phyloP scores from a whole-genome alignment of 1,140 invertebrate genomes.

The Liolophura sinensis region DNA sequence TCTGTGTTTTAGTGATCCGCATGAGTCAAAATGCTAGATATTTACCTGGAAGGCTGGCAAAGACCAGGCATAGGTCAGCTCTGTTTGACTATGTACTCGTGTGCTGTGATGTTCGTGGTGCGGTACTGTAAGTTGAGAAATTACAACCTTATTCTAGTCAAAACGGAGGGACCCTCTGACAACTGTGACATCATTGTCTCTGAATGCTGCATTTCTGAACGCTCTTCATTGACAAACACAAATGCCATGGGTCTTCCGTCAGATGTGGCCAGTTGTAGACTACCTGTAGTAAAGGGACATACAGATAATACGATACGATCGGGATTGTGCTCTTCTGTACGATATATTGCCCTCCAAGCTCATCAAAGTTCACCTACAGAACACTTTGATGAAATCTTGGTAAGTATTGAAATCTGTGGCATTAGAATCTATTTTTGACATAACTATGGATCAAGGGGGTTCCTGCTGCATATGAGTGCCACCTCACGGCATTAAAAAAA shows the following conservation, averaged over 20 bases:
- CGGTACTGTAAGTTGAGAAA: constrained; percentile 19
- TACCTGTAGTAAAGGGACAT: constrained; percentile 29
- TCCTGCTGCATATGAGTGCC: no score
- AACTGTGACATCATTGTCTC: no score
- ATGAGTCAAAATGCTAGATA: constrained; percentile 1
- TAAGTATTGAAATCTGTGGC: no score
- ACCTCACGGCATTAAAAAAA: no score
- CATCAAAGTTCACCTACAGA: constrained; percentile 20
- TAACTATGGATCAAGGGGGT: no score
- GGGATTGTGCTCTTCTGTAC: constrained; percentile 38
- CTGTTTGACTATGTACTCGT: constrained; percentile 32
- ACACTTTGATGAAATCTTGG: constrained; percentile 33
- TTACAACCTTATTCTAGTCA: no score
- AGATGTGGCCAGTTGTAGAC: not conserved
- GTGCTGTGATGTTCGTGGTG: constrained; percentile 32
- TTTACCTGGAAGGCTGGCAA: constrained; percentile 23
- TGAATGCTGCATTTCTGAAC: no score
- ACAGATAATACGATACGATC: constrained; percentile 29
- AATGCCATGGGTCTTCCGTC: no score
- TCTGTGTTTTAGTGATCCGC: no score
- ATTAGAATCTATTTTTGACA: no score
- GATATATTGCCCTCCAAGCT: constrained; percentile 33
- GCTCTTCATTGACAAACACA: no score
- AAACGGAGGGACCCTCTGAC: no score
- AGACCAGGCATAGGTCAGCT: constrained; percentile 8